phyloP scores from a whole-genome alignment of 2,113 vertebrate species.

The Barnardius zonarius region DNA sequence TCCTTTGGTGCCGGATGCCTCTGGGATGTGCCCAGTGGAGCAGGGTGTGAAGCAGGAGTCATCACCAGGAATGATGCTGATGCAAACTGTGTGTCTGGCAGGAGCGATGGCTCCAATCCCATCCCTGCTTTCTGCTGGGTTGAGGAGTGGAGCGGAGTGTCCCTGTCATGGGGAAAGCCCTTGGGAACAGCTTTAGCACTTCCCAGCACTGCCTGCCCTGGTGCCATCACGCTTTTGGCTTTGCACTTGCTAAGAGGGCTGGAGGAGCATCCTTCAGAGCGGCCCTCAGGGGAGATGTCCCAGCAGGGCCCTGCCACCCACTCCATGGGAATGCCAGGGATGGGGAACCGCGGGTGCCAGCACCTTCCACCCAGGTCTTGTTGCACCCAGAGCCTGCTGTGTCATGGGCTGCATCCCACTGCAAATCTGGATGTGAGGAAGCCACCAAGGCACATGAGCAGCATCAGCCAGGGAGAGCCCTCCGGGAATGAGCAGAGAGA shows the following conservation, averaged over 20 bases:
- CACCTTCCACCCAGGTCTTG: not conserved
- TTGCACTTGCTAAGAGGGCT: accelerated
- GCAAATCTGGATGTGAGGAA: not conserved
- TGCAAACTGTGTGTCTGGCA: too few relatives aligned
- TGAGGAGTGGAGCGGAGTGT: accelerated
- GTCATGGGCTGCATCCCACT: not conserved
- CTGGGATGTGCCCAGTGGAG: not conserved
- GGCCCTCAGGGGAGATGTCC: not conserved
- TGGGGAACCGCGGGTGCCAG: accelerated
- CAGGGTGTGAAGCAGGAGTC: not conserved
- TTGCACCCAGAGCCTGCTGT: not conserved
- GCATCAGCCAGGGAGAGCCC: not conserved
- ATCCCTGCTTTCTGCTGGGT: not conserved
- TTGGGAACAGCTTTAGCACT: not conserved
- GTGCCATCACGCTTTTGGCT: not conserved
- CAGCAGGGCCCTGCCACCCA: not conserved
- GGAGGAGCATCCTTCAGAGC: not conserved
- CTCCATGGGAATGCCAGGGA: not conserved
- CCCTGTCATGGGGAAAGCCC: not conserved
- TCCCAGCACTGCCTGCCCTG: not conserved
- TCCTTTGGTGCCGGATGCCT: not conserved
- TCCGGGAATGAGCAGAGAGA: not conserved
- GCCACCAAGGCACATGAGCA: accelerated
- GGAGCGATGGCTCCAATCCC: not conserved
- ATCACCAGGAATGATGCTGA: accelerated